phyloP scores from a whole-genome alignment of 2,113 vertebrate species.

The Oxygymnocypris stewartii region DNA sequence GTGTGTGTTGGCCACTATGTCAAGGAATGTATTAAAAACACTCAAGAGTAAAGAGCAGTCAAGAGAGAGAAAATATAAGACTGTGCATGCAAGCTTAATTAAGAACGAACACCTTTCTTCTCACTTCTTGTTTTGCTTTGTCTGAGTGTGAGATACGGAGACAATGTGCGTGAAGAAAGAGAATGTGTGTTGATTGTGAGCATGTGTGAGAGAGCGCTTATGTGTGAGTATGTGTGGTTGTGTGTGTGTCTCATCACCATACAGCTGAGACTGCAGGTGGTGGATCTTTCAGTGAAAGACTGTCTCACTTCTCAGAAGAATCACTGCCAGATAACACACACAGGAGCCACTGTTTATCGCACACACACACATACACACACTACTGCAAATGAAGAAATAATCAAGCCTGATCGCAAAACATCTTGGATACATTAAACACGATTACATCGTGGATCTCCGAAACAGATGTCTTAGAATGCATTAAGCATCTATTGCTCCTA shows the following conservation, averaged over 20 bases:
- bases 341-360: slow-evolving; percentile 46
- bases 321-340: slow-evolving; percentile 52
- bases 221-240: slow-evolving; percentile 45
- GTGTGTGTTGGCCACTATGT: neutral
- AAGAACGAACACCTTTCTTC: slow-evolving; percentile 28
- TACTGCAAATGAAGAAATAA: slow-evolving; percentile 33
- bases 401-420: slow-evolving; percentile 13
- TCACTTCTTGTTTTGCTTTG: slow-evolving; percentile 20
- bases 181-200: neutral
- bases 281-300: slow-evolving; percentile 51
- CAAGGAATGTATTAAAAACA: slow-evolving; percentile 21
- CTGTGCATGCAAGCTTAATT: slow-evolving; percentile 17
- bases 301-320: slow-evolving; percentile 52
- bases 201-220: slow-evolving; percentile 20
- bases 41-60: neutral
- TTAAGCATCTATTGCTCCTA: neutral
- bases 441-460: neutral
- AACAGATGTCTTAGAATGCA: slow-evolving; percentile 5
- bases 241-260: slow-evolving; percentile 53
- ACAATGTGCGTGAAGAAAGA: slow-evolving; percentile 5
- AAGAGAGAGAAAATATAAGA: neutral
- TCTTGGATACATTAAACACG: slow-evolving; percentile 18
- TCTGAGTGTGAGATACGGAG: slow-evolving; percentile 11
- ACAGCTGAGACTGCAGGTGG: slow-evolving; percentile 60
- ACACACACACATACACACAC: slow-evolving; percentile 5